Base-by-base conservation (phyloP, 2,888 invertebrate species). In the Ametastegia equiseti region DNA sequence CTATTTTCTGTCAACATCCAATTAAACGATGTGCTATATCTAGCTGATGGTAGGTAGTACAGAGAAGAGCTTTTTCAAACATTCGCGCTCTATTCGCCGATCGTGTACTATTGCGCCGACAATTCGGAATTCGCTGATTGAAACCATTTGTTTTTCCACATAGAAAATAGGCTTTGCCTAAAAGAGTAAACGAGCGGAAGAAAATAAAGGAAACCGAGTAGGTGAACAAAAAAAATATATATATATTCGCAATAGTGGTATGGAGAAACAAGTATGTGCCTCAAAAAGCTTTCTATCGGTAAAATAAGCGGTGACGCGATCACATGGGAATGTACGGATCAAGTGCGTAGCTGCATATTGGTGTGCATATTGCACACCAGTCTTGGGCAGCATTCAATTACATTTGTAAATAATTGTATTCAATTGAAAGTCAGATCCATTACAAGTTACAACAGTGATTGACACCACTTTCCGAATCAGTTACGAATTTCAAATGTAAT, bases 21-120 rank as follows among this genome's bases (percentile, higher is more conserved):
- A n/a, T n/a, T n/a, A n/a, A n/a, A n/a, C n/a, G n/a, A n/a, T n/a
- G n/a, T n/a, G n/a, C n/a, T n/a, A n/a, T n/a, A n/a, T n/a, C n/a
- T n/a, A n/a, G n/a, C n/a, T n/a, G n/a, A n/a, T n/a, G n/a, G n/a
- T n/a, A n/a, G n/a, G n/a, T n/a, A n/a, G n/a, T n/a, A n/a, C n/a
- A n/a, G n/a, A n/a, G n/a, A 36, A 65, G 36, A 39, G 65, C 19
- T 65, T 60, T 60, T 60, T 60, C 23, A 4, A 60, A 60, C 57
- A n/a, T 54, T 5, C 15, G n/a, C 27, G 2, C 9, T 27, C 7
- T 23, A 27, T 65, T 65, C 33, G 27, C 11, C 27, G 23, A 13
- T 60, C 11, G 27, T 27, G 3, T n/a, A n/a, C n/a, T n/a, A n/a
- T n/a, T n/a, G n/a, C n/a, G n/a, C n/a, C n/a, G 57, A 60, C 13